Evolutionary conservation across 2,888 invertebrate species (phyloP), one percentile per base, ranked within the genome.

Genomic region (Drosophila lutescens): DNA sequence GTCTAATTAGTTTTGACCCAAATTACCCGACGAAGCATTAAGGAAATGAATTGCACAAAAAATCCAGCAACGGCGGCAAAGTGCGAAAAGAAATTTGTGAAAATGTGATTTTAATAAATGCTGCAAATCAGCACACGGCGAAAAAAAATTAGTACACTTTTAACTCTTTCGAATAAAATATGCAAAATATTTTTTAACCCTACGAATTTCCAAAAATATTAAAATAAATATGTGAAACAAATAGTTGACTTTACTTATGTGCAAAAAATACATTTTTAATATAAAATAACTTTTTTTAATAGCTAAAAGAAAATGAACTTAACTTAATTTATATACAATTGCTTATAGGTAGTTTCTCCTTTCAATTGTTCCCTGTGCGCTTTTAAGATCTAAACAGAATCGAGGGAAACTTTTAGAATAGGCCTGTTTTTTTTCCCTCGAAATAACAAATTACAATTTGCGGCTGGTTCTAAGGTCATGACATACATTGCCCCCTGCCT

Each of bases 21-120:
- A 82, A 84, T 84, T 79, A 78, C 78, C 67, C 50, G 43, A 20
- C 30, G 55, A 44, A 71, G 57, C 77, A 79, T 79, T 84, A 80
- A 68, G 81, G 68, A 83, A 84, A 84, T 81, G 70, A 81, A 78
- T 79, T 80, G 74, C 84, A 76, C 70, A 78, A 66, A 58, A 56
- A 69, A 50, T 30, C 34, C 46, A 36, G 41, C 49, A 57, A 58
- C 43, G n/a, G 47, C 23, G 41, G 40, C 41, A 50, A 54, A 60
- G 43, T 30, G 20, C 41, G 58, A 56, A 61, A 44, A 15, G 36
- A 41, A 57, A 55, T 32, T 32, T 46, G 51, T 41, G 32, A 47
- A 80, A 84, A 82, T 79, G 79, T 72, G 79, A 81, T 81, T 84
- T 82, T 81, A 81, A 84, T 84, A 84, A 79, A 76, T 77, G 77